Evolutionary conservation across 2,888 invertebrate species (phyloP).

Genomic region (Pecten maximus): DNA sequence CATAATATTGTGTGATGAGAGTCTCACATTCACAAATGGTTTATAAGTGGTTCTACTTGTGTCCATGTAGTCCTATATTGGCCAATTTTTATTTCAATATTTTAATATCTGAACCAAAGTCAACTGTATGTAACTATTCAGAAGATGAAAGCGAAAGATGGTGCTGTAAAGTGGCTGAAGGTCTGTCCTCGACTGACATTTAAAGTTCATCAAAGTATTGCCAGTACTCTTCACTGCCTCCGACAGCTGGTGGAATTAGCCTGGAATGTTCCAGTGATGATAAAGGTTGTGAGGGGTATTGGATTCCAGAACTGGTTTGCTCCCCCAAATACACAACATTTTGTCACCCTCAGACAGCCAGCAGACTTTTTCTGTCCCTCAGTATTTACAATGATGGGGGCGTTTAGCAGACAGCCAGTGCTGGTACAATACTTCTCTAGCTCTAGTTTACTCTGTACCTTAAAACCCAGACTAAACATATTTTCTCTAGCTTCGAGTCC

Average conservation of each 20-base stretch:
- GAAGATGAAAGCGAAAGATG: neutral
- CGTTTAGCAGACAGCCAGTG: neutral
- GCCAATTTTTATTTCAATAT: neutral
- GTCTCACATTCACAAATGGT: no score
- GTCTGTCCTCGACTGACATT: neutral
- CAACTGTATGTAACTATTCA: neutral
- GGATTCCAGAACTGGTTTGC: neutral
- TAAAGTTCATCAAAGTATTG: constrained; percentile 2
- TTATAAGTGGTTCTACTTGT: no score
- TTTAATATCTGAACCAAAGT: neutral
- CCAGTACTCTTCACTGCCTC: neutral
- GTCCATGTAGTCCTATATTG: neutral
- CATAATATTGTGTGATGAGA: no score
- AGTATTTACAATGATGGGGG: neutral
- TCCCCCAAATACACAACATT: neutral
- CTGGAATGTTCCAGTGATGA: neutral
- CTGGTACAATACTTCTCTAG: no score
- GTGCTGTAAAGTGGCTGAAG: neutral
- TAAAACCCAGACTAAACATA: neutral
- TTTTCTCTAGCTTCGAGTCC: no score
- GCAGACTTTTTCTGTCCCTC: neutral
- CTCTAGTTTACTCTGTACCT: no score
- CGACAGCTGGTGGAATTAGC: constrained; percentile 8
- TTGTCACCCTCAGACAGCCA: constrained; percentile 18
- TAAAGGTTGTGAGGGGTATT: neutral